Base-by-base conservation (phyloP, 2,797 vertebrate species). In the Cyclura pinguis region DNA sequence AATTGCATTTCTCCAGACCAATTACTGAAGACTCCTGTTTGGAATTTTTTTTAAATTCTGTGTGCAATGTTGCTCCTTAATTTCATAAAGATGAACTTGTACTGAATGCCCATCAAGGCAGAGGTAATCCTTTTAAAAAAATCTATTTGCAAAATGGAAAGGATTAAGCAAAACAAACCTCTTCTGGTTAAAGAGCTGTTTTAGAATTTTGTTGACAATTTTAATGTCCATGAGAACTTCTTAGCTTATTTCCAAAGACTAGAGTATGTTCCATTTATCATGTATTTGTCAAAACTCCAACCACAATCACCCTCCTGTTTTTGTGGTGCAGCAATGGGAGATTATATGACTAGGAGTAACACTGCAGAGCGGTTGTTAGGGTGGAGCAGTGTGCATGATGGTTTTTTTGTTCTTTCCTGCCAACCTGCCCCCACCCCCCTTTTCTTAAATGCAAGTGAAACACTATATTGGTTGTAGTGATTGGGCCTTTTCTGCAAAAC, bases 401-500 rank as follows among this genome's bases (percentile, higher is more conserved):
- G 18, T 59, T 62, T 95, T 42, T 88, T 50, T 47, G 90, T 38
- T 22, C 50, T 91, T 64, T 29, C 47, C 42, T 76, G 27, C 24
- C 42, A 24, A 20, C 35, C 14, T 9, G 14, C 38, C 20, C 42
- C 47, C 67, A 22, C 3, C 50, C 91, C 72, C 29, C 59, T 80
- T 86, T 77, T 62, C 50, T 90, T 90, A 47, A 88, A 80, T 93
- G 89, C 72, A 84, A 89, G 94, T 89, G 95, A 94, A 96, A 92
- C 94, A 84, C 85, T 93, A 92, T 93, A 93, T 92, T 89, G 38
- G 92, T 72, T 89, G 94, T 87, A 57, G 87, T 80, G 91, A 90
- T 64, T 91, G 38, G 95, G 95, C 90, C 91, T 90, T 89, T 87
- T 69, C 86, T 9, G 93, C 90, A 0, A 92, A 89, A 90, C 93